A percentile compares a stretch with the other conserved stretches of the same genome.
Conservation (phyloP, 1,140 invertebrate genomes). For the Bactericera cockerelli region DNA sequence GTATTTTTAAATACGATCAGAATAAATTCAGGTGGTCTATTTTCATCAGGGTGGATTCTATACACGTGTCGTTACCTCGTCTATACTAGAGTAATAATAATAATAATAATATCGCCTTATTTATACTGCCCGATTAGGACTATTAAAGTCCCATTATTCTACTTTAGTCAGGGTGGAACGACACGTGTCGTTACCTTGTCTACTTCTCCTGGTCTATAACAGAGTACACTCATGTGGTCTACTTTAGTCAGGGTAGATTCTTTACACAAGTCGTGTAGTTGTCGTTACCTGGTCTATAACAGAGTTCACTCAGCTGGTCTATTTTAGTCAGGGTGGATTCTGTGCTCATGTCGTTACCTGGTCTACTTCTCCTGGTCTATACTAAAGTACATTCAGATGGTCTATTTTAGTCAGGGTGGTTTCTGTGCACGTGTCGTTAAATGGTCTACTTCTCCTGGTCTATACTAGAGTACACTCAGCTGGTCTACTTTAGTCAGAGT, state of each 20-base stretch:
- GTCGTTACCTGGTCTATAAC: too few species aligned
- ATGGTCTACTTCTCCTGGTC: constrained; percentile 48
- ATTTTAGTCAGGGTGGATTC: too few species aligned
- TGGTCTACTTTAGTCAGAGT: constrained; percentile 44
- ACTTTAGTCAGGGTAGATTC: too few species aligned
- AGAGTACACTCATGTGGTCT: background rate
- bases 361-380: constrained; percentile 50
- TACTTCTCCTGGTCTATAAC: too few species aligned
- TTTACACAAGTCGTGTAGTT: too few species aligned
- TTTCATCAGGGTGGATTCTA: too few species aligned
- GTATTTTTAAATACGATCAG: too few species aligned
- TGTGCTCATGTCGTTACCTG: too few species aligned
- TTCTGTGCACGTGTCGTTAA: constrained; percentile 43
- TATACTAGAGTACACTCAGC: constrained; percentile 57
- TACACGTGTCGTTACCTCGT: too few species aligned
- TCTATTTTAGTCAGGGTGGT: constrained; percentile 43
- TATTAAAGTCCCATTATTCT: constrained; percentile 55
- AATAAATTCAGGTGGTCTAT: background rate
- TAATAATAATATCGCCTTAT: too few species aligned
- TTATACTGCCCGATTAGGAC: constrained; percentile 48
- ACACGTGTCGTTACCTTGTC: constrained; percentile 41
- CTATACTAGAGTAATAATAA: too few species aligned
- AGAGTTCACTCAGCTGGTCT: constrained; percentile 1
- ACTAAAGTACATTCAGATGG: constrained; percentile 53
- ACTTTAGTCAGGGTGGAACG: constrained; percentile 44